Evolutionary conservation across 2,888 invertebrate species (phyloP).

Genomic region (Machimus atricapillus): DNA sequence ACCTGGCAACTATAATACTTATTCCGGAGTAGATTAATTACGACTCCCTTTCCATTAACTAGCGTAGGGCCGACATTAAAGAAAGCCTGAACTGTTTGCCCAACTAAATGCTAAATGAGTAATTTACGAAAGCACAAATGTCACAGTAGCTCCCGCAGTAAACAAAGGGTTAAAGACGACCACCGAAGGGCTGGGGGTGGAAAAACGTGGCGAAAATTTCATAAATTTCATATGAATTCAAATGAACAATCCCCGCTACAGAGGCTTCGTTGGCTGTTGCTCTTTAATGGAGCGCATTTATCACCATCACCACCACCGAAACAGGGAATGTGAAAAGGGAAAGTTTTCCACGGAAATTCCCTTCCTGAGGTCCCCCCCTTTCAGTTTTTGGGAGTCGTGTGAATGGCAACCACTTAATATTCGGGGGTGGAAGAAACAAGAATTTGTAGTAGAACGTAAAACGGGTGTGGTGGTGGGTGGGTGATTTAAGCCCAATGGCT

Average conservation of each 20-base stretch:
- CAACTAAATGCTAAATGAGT: not conserved
- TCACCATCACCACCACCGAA: not conserved
- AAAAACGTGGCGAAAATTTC: not conserved
- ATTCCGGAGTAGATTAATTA: not conserved
- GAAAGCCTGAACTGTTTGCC: not conserved
- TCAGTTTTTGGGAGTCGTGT: not conserved
- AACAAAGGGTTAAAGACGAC: not conserved
- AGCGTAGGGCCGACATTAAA: not conserved
- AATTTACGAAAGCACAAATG: not conserved
- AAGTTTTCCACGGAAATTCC: not conserved
- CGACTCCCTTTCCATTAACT: not conserved
- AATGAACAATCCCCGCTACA: not conserved
- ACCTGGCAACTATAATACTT: not conserved
- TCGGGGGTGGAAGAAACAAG: not conserved
- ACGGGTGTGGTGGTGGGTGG: not conserved
- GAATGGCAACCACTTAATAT: conserved; percentile 22
- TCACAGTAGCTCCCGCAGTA: not conserved
- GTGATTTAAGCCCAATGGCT: not conserved
- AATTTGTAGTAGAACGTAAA: not conserved
- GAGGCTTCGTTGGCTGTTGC: not conserved
- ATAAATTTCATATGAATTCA: conserved; percentile 10
- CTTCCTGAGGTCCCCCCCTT: not conserved
- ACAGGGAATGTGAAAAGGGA: not conserved
- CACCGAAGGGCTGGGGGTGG: not conserved
- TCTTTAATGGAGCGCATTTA: conserved; percentile 8